Evolutionary conservation across 2,113 vertebrate genomes (phyloP).

Genomic region (Odontesthes bonariensis): DNA sequence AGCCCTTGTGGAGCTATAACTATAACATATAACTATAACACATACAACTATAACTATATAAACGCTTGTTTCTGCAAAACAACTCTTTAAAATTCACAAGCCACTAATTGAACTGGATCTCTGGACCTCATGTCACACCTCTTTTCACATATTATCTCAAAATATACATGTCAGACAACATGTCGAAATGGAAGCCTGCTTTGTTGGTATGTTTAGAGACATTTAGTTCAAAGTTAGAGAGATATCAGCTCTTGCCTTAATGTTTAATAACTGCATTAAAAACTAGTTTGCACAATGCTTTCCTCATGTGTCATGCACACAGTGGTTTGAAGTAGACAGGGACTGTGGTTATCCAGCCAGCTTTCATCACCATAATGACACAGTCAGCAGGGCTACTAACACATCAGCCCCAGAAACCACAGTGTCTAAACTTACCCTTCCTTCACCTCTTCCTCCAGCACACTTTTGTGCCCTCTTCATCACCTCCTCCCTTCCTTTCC

Average conservation of each 20-base stretch:
- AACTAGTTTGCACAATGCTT: conserved; percentile 5
- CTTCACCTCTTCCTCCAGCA: conserved; percentile 68
- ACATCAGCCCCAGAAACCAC: conserved; percentile 87
- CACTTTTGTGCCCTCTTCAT: conserved; percentile 63
- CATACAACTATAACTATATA: neutral
- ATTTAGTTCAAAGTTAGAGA: conserved; percentile 7
- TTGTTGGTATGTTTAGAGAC: conserved; percentile 3
- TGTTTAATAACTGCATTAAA: conserved; percentile 24
- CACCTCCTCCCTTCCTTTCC: conserved; percentile 63
- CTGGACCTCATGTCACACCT: conserved; percentile 14
- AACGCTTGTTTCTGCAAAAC: neutral
- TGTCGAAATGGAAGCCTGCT: neutral
- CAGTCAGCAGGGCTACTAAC: conserved; percentile 81
- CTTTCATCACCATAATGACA: conserved; percentile 87
- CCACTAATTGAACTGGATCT: neutral
- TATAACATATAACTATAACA: too few species aligned
- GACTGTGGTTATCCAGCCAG: conserved; percentile 83
- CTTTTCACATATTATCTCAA: neutral
- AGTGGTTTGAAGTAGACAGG: conserved; percentile 53
- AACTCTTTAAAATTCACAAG: neutral
- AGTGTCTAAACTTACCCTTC: conserved; percentile 68
- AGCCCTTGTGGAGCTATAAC: too few species aligned
- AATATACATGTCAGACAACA: neutral
- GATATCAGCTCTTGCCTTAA: conserved; percentile 10
- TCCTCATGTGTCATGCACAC: conserved; percentile 39